These are phyloP conservation scores for Phortica okadai DNA, from an alignment of 2,888 invertebrate species.

Conservation along the genomic window DNA sequence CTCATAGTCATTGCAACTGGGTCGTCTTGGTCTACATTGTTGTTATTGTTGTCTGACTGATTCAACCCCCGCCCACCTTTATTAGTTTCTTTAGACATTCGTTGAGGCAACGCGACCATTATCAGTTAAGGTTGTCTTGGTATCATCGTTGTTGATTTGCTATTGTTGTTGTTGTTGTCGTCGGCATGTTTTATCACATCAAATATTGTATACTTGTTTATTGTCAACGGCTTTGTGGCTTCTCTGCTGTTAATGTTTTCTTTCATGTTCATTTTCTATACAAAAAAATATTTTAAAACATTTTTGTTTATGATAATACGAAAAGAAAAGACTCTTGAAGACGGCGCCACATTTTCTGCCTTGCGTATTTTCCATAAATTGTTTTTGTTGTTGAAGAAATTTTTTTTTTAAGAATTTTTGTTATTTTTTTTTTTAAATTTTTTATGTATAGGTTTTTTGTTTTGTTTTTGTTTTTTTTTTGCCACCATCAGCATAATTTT, in stretches of 20 bases:
- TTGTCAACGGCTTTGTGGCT: slow-evolving; percentile 7
- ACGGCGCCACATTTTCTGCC: slow-evolving; percentile 21
- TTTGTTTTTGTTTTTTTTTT: not conserved
- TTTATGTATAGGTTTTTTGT: not conserved
- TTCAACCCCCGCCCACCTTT: not conserved
- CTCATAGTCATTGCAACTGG: not conserved
- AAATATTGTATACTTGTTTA: slow-evolving; percentile 20
- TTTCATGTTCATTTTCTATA: not conserved
- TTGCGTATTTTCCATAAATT: not conserved
- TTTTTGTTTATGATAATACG: not conserved
- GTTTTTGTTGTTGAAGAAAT: not conserved
- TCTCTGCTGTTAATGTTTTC: not conserved
- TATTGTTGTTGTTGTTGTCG: not conserved
- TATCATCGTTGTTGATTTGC: not conserved
- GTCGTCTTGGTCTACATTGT: not conserved
- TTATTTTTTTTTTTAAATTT: not conserved
- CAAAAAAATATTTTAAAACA: not conserved
- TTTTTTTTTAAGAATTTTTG: not conserved
- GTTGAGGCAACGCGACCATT: slow-evolving; percentile 1
- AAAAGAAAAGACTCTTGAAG: not conserved
- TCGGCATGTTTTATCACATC: slow-evolving; percentile 16
- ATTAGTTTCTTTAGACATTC: not conserved
- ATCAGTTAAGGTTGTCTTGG: slow-evolving; percentile 25
- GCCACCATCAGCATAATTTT: not conserved
- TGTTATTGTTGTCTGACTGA: too few relatives aligned